Percentiles rank a stretch among this genome's conserved stretches.
These are phyloP conservation scores for Fragum fragum DNA, from an alignment of 2,888 invertebrate species.

Conservation along the genomic window DNA sequence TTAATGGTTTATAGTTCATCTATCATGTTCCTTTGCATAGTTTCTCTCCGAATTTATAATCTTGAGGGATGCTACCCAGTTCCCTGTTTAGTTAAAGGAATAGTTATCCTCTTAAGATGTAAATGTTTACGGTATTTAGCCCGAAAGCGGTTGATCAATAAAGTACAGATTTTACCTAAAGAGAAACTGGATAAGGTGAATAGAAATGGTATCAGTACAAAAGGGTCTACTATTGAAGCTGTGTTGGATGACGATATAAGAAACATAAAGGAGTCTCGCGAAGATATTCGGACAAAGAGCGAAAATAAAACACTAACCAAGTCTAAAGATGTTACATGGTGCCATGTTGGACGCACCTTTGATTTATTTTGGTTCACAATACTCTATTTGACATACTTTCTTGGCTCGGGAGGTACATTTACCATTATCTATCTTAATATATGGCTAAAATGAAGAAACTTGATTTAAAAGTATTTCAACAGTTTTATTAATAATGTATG, in stretches of 20 bases:
- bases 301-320: not conserved
- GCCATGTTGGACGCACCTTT: slow-evolving; percentile 18
- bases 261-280: not conserved
- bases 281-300: not conserved
- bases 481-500: no score
- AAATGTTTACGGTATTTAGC: not conserved
- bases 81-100: not conserved
- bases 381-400: slow-evolving; percentile 7
- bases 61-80: not conserved
- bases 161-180: not conserved
- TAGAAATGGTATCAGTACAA: not conserved
- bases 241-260: not conserved
- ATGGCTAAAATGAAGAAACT: not conserved
- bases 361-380: slow-evolving; percentile 12
- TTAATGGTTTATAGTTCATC: slow-evolving; percentile 48
- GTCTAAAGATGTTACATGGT: not conserved
- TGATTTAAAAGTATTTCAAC: no score
- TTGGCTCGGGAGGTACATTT: not conserved
- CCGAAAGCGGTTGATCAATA: not conserved
- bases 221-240: not conserved
- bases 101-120: not conserved
- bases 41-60: slow-evolving; percentile 48
- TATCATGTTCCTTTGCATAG: slow-evolving; percentile 54
- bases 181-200: not conserved
- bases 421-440: slow-evolving; percentile 7